Percentiles rank a stretch among this genome's conserved stretches.
These are phyloP conservation scores for Heterohyrax brucei DNA, from an alignment of 2,797 vertebrate genomes.

Conservation along the genomic window DNA sequence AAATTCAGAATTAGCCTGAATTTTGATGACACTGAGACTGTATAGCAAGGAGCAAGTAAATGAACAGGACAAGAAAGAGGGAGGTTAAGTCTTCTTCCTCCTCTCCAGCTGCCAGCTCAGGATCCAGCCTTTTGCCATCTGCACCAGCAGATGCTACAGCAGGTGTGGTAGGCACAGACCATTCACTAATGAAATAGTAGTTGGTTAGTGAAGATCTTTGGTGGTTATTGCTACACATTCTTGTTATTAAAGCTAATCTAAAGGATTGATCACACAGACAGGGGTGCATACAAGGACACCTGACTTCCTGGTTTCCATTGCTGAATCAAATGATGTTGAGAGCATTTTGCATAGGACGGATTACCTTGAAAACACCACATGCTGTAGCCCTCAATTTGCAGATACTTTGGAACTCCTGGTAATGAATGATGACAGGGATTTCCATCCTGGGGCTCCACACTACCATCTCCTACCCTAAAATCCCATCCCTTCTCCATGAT, in stretches of 20 bases:
- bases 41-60: slow-evolving; percentile 42
- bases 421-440: background rate
- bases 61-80: background rate
- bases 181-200: slow-evolving; percentile 46
- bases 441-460: background rate
- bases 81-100: slow-evolving; percentile 32
- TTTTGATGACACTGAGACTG: slow-evolving; percentile 61
- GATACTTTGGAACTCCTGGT: background rate
- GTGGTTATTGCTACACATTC: background rate
- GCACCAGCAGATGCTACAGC: background rate
- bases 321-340: background rate
- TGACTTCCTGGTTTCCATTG: background rate
- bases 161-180: background rate
- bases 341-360: background rate
- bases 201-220: slow-evolving; percentile 4
- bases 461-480: background rate
- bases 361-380: background rate
- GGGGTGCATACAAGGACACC: background rate
- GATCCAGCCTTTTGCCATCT: slow-evolving; percentile 57
- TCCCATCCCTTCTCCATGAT: background rate
- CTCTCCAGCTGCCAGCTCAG: accelerated
- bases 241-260: background rate
- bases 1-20: slow-evolving; percentile 76
- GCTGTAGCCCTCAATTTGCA: background rate
- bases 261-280: background rate